Percentiles rank a stretch among this genome's conserved stretches.
Evolutionary conservation across 92 coral and sea anemone species (phyloP).

Genomic region (Epizoanthus stellaris): DNA sequence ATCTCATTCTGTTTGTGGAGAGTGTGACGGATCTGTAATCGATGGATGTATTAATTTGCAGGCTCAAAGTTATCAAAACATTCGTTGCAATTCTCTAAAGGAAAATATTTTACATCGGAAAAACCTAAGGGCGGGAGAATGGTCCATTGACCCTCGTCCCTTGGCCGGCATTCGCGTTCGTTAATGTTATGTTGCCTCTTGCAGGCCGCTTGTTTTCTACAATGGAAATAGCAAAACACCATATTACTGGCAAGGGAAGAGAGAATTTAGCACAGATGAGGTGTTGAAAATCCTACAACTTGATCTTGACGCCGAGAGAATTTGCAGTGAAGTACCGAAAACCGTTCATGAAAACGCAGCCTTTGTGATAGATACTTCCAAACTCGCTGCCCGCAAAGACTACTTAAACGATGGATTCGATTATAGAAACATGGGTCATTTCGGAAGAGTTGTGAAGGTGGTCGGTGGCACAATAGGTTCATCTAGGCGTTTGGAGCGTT

Average conservation of each 20-base stretch:
- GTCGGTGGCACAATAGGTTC: background rate
- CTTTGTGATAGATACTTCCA: conserved; percentile 46
- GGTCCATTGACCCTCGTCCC: too few relatives aligned
- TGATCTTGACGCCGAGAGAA: conserved; percentile 38
- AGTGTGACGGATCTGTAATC: too few relatives aligned
- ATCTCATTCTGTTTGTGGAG: too few relatives aligned
- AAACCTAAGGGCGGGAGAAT: too few relatives aligned
- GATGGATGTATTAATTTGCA: too few relatives aligned
- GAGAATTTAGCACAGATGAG: conserved; percentile 1
- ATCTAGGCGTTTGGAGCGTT: background rate
- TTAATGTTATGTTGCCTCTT: background rate
- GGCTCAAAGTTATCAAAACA: too few relatives aligned
- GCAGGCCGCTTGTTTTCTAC: conserved; percentile 26
- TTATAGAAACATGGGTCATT: conserved; percentile 52
- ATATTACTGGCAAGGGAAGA: conserved; percentile 45
- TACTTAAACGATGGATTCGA: conserved; percentile 44
- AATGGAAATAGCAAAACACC: conserved; percentile 21
- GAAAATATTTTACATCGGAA: too few relatives aligned
- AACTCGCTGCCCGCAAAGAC: conserved; percentile 24
- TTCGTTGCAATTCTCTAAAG: too few relatives aligned
- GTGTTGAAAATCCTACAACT: conserved; percentile 15
- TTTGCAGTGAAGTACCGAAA: conserved; percentile 48
- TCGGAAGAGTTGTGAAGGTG: conserved; percentile 32
- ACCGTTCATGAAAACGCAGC: conserved; percentile 42
- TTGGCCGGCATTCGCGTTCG: too few relatives aligned